Percentiles rank a stretch among this genome's conserved stretches.
Conservation (phyloP, 2,113 vertebrate genomes). For the Syngnathus typhle region DNA sequence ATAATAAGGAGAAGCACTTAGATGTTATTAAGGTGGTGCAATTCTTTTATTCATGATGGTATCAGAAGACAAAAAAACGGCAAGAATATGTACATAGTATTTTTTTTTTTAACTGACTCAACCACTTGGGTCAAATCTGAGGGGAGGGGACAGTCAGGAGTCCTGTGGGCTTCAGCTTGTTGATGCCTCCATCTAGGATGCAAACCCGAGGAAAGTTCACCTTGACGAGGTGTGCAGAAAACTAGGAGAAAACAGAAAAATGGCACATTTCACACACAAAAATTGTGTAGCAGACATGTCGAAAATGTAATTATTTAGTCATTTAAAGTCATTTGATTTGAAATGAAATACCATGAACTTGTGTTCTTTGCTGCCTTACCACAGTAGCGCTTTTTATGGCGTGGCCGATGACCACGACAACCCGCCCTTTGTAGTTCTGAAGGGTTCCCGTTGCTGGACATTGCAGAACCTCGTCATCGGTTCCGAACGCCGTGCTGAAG, state of each 20-base stretch:
- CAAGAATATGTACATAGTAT: neutral
- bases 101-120: neutral
- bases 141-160: conserved; percentile 93
- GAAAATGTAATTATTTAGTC: no score
- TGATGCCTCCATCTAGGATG: conserved; percentile 93
- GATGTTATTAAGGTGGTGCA: neutral
- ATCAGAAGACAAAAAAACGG: conserved; percentile 5
- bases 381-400: conserved; percentile 75
- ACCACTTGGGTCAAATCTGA: conserved; percentile 77
- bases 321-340: neutral
- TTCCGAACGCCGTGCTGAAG: conserved; percentile 75
- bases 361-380: conserved; percentile 64
- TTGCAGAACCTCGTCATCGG: conserved; percentile 81
- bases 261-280: neutral
- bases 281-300: neutral
- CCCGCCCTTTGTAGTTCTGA: conserved; percentile 83
- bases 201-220: conserved; percentile 87
- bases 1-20: no score
- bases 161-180: conserved; percentile 93
- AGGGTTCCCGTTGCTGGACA: conserved; percentile 76
- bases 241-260: conserved; percentile 64
- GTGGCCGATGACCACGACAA: conserved; percentile 89
- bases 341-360: neutral
- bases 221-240: conserved; percentile 88
- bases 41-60: neutral